Conservation (phyloP, 37 sponge, comb jelly and placozoan species). For the Diacarnus erythraeanus region DNA sequence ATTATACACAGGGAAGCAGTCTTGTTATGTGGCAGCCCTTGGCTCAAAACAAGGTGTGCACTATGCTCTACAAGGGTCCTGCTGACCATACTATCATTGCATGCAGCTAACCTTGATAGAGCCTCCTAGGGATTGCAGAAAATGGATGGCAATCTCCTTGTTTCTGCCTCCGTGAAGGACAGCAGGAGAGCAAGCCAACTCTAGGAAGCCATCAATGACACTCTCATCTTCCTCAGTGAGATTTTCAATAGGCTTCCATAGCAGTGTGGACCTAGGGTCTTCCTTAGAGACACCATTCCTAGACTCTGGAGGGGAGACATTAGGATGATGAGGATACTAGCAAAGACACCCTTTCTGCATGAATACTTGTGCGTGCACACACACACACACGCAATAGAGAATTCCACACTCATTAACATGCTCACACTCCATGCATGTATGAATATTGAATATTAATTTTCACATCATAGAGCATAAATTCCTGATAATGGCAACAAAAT, state of each 20-base stretch:
- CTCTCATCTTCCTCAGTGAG: slow-evolving; percentile 58
- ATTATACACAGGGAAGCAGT: too few relatives aligned
- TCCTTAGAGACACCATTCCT: not conserved
- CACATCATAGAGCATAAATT: too few relatives aligned
- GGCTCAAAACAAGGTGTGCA: not conserved
- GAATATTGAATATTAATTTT: too few relatives aligned
- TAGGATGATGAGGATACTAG: not conserved
- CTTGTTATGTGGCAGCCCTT: too few relatives aligned
- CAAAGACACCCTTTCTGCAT: too few relatives aligned
- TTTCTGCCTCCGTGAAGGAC: slow-evolving; percentile 69
- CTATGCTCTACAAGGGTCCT: not conserved
- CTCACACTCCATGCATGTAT: too few relatives aligned
- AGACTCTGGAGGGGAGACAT: slow-evolving; percentile 6
- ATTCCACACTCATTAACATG: too few relatives aligned
- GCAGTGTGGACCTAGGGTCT: not conserved
- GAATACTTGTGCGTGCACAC: not conserved
- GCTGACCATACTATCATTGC: too few relatives aligned
- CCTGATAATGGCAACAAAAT: too few relatives aligned
- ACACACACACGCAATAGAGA: too few relatives aligned
- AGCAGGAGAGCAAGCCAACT: slow-evolving; percentile 83
- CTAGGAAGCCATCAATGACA: slow-evolving; percentile 76
- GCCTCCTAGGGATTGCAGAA: slow-evolving; percentile 59
- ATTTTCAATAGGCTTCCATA: slow-evolving; percentile 55
- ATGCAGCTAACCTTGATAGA: slow-evolving; percentile 90
- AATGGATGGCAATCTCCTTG: slow-evolving; percentile 82